Percentiles rank a stretch among this genome's conserved stretches.
These are phyloP conservation scores for Melieria picta DNA, from an alignment of 2,888 invertebrate genomes.

Conservation along the genomic window DNA sequence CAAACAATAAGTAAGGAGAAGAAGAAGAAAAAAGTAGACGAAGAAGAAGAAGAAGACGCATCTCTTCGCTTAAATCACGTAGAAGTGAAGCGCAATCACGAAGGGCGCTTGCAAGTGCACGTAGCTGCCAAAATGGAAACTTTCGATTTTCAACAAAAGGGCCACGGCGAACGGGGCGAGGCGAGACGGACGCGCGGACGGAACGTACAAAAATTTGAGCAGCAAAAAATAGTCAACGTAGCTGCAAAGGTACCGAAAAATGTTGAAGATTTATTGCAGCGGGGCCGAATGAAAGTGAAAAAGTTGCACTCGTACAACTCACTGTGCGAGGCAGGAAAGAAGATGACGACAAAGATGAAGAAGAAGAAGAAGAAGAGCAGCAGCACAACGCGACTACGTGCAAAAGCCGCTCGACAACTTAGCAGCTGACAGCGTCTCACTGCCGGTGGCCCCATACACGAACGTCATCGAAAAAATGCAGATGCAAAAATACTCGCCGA, in stretches of 20 bases:
- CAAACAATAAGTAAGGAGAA: too few species aligned
- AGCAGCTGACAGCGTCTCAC: too few species aligned
- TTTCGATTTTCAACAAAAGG: conserved; percentile 13
- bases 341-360: background rate
- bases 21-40: too few species aligned
- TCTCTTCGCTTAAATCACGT: too few species aligned
- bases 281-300: conserved; percentile 39
- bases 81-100: too few species aligned
- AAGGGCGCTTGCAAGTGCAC: too few species aligned
- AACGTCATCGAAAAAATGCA: background rate
- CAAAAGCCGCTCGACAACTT: background rate
- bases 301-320: conserved; percentile 27
- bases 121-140: background rate
- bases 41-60: too few species aligned
- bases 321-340: too few species aligned
- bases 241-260: background rate
- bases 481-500: conserved; percentile 5
- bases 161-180: background rate
- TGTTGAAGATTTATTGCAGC: conserved; percentile 39
- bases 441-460: too few species aligned
- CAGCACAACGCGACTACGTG: background rate
- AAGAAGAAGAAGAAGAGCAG: background rate
- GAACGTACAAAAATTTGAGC: too few species aligned
- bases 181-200: too few species aligned
- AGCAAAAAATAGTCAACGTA: too few species aligned